Evolutionary conservation across 2,797 vertebrate genomes (phyloP), one percentile per base, ranked within the genome.

Genomic region (Danionella dracula): DNA sequence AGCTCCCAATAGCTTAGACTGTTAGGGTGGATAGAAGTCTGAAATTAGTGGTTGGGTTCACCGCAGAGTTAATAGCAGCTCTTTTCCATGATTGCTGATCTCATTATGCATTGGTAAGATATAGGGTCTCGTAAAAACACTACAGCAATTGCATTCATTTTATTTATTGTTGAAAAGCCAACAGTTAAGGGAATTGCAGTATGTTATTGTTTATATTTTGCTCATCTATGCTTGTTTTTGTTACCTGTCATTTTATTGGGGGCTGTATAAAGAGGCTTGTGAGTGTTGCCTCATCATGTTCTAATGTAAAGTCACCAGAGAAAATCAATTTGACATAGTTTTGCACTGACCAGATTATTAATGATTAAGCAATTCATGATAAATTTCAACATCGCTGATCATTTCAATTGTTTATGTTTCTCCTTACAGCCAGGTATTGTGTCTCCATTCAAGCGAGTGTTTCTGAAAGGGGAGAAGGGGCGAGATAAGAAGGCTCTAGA

Each of bases 391-490:
- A n/a, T 51, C 40, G n/a, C n/a, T 37, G 11, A 38, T 31, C 2
- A 5, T 13, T 41, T 4, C 41, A 53, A 71, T n/a, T 70, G 29
- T 77, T 23, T 57, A n/a, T 40, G 40, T 81, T 27, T 84, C 66
- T 48, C 2, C 77, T 51, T 68, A 21, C 69, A 99, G 96, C 92
- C 94, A 75, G 96, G 96, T 62, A 92, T 98, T 17, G 94, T 96
- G 85, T 98, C 95, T 72, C 97, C 97, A 4, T 98, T 99, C 87
- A 99, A 98, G 84, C 91, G 97, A 7, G 96, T 98, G 77, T 98
- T 98, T 88, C 90, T 96, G 83, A 98, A 98, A 84, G 95, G 94
- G 1, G 97, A 99, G 76, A 97, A 95, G 75, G 93, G 92, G 45
- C 81, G 94, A 76, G 97, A 99, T 50, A 99, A 98, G 83, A 99